Base-by-base conservation (phyloP, 2,113 vertebrate genomes). In the Porphyrio hochstetteri region DNA sequence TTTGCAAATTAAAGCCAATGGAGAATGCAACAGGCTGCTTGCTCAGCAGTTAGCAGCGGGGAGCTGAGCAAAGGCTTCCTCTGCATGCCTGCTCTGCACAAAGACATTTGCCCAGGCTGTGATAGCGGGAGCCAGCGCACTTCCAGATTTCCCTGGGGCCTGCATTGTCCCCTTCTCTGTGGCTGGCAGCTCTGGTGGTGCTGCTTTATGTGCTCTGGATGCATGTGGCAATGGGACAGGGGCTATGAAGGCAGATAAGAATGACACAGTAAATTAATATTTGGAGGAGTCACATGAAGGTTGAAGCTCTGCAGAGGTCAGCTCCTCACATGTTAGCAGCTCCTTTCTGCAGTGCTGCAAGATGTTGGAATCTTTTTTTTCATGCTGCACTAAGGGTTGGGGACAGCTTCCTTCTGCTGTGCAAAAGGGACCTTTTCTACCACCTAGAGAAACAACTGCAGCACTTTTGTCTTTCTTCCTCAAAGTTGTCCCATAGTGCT, bases 1-100 rank as follows among this genome's bases (percentile, higher is more conserved):
- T 90, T 88, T 94, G 46, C 60, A 88, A 90, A 86, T 77, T 88
- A 31, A 90, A 90, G 60, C 20, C 42, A 56, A 61, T n/a, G 38
- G 50, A 74, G 57, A 88, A 70, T 42, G 90, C 82, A 93, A 90
- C 92, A 83, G 79, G 85, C 64, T 92, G 82, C 82, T 92, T 93
- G 67, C 55, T 90, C 71, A 90, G 79, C 88, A 79, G 7, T 68
- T 24, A 42, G 76, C 0, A 3, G 33, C 0, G 0, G 63, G 68
- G 82, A 74, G 33, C 10, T 15, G 55, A 80, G 72, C 2, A 3
- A 38, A 52, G 42, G 64, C 60, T 79, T 78, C 65, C n/a, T 71
- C 50, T 35, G 50, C 46, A 5, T 48, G 53, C 70, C 76, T 31
- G 44, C 84, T 71, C 35, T 14, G 13, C 13, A 25, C 9, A 57